Base-by-base conservation (phyloP, 2,888 invertebrate species). In the Trichacis sp. region DNA sequence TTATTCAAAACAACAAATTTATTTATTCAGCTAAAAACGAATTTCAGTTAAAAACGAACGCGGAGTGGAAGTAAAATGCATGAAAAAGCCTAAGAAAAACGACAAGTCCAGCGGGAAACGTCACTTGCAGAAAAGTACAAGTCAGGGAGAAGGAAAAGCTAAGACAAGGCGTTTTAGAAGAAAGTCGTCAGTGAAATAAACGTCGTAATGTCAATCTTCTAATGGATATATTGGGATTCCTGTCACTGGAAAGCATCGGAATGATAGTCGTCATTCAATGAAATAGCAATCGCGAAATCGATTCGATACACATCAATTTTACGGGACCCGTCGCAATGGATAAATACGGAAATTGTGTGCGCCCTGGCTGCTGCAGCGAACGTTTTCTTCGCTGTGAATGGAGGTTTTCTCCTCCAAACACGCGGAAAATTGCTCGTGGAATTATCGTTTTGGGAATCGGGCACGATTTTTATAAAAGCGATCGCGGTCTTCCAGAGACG, bases 301-400 rank as follows among this genome's bases (percentile, higher is more conserved):
- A 40, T 40, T 14, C 15, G 14, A 15, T 14, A 14, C 48, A 42
- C 54, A 65, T 61, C 57, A 61, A 61, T 65, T 61, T 61, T 50
- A 49, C 54, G 51, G 50, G 53, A 43, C 65, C 60, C 60, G 60
- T 60, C 49, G 14, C 52, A 12, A 53, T 48, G 46, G 56, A 65
- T 65, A 65, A 61, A 65, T 61, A 61, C 46, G 57, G 61, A 65
- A 65, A 65, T 40, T 15, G 40, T 9, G 15, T 40, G 40, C n/a
- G n/a, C 14, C 40, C 40, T 9, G 15, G 5, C 15, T 15, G 5
- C 15, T 15, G 15, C 40, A 40, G 40, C 14, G 15, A 40, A 15
- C 14, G 40, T 40, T 40, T 40, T 40, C 40, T 15, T 40, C 9
- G 33, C 33, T 8, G 24, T n/a, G n/a, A 2, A 33, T 6, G 33